These are phyloP conservation scores for Caenorhabditis japonica DNA, from an alignment of 2,888 invertebrate genomes.

Conservation along the genomic window DNA sequence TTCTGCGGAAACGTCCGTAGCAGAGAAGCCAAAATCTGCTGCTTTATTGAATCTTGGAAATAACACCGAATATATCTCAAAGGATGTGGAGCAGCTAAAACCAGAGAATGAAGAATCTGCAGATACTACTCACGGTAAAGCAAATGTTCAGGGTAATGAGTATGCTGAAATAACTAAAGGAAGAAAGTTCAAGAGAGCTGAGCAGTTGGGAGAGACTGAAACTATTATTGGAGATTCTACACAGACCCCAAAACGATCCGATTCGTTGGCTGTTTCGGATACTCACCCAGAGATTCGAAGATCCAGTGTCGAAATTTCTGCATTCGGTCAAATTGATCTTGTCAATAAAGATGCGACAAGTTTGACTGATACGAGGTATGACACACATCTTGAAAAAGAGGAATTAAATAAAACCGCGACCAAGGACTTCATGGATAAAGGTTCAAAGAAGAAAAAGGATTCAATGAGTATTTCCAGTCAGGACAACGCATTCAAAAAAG, in stretches of 20 bases:
- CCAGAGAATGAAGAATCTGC: background rate
- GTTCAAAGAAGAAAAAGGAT: constrained; percentile 2
- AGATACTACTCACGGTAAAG: background rate
- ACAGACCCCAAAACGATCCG: background rate
- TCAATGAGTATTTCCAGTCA: constrained; percentile 19
- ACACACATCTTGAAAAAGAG: constrained; percentile 17
- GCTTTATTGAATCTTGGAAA: too few relatives aligned
- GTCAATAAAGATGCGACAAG: constrained; percentile 25
- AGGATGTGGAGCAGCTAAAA: too few relatives aligned
- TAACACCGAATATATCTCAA: too few relatives aligned
- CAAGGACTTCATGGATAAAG: constrained; percentile 5
- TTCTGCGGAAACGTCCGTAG: background rate
- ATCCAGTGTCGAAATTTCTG: constrained; percentile 37
- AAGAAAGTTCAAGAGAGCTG: constrained; percentile 37
- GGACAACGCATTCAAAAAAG: constrained; percentile 18
- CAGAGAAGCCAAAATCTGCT: too few relatives aligned
- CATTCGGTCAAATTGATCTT: constrained; percentile 39
- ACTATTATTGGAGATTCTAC: constrained; percentile 7
- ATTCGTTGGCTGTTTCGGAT: constrained; percentile 31
- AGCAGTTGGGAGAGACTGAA: constrained; percentile 31
- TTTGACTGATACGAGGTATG: constrained; percentile 13
- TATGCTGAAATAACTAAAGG: constrained; percentile 31
- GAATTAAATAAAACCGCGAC: constrained; percentile 9
- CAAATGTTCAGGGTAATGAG: background rate
- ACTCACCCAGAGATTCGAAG: constrained; percentile 32